Base-by-base conservation (phyloP, 2,797 vertebrate genomes). In the Distichodus sexfasciatus region DNA sequence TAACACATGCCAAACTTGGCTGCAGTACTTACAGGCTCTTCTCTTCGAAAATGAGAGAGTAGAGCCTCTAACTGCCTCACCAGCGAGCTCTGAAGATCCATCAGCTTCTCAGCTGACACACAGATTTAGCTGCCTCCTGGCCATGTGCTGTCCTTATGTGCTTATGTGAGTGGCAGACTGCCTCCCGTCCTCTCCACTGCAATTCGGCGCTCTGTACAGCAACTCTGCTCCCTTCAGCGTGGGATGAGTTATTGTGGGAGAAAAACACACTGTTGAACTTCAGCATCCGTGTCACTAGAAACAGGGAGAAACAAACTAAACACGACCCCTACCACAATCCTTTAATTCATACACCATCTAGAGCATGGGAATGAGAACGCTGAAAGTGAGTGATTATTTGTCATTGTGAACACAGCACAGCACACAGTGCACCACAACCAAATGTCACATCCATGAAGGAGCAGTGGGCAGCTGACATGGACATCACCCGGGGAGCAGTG, bases 51-150 rank as follows among this genome's bases (percentile, higher is more conserved):
- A n/a, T n/a, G 23, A 6, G 48, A 54, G 35, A 54, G n/a, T 41
- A 40, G 1, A 3, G 8, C 55, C 24, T 40, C 44, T 10, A n/a
- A n/a, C 43, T 33, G 15, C 44, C 46, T 53, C 15, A 26, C 24
- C 17, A 2, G 17, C 14, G 58, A 44, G 47, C 29, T 62, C 57
- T 10, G 6, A 61, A 44, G 28, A 17, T 21, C 36, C 57, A 33
- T 21, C 12, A 3, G 21, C 38, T 68, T 4, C 7, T 58, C 28
- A 35, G 33, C 10, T 6, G 24, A 60, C 29, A 48, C 10, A 47
- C 35, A 41, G 33, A 62, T 44, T 62, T 53, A 19, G 47, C 57
- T 26, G 48, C 35, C 67, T 19, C 17, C 24, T 69, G 17, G 31
- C 36, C 47, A 35, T 40, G 26, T 59, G 43, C 33, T 28, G 24